These are phyloP conservation scores for Salmo trutta DNA, from an alignment of 2,797 vertebrate species.

Conservation along the genomic window DNA sequence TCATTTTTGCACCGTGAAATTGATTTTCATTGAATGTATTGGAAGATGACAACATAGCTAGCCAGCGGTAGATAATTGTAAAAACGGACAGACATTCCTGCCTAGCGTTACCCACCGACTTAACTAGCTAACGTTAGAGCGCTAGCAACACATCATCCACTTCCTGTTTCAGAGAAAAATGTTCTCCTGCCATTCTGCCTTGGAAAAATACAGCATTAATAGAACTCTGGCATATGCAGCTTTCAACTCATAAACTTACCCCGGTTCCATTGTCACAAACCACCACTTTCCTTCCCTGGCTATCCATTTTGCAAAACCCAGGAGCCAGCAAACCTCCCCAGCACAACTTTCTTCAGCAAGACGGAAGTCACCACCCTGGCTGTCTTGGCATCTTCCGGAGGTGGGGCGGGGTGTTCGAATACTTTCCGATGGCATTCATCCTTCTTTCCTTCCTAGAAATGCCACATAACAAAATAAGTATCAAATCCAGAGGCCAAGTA, in stretches of 20 bases:
- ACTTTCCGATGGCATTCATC: not conserved
- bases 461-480: not conserved
- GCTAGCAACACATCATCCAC: conserved; percentile 49
- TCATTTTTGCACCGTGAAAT: not conserved
- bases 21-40: not conserved
- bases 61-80: not conserved
- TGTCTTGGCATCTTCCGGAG: not conserved
- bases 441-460: not conserved
- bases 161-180: conserved; percentile 75
- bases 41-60: not conserved
- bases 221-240: not conserved
- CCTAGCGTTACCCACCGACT: not conserved
- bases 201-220: not conserved
- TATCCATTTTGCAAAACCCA: conserved; percentile 86
- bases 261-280: conserved; percentile 98
- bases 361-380: conserved; percentile 59
- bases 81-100: not conserved
- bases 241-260: conserved; percentile 73
- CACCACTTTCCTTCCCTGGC: conserved; percentile 96
- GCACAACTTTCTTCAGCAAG: conserved; percentile 77
- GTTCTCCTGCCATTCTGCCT: conserved; percentile 41
- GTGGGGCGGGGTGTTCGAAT: not conserved
- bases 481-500: not conserved
- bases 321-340: conserved; percentile 68
- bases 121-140: conserved; percentile 38